phyloP scores from a whole-genome alignment of 1,140 invertebrate species.

The Macrobrachium rosenbergii region DNA sequence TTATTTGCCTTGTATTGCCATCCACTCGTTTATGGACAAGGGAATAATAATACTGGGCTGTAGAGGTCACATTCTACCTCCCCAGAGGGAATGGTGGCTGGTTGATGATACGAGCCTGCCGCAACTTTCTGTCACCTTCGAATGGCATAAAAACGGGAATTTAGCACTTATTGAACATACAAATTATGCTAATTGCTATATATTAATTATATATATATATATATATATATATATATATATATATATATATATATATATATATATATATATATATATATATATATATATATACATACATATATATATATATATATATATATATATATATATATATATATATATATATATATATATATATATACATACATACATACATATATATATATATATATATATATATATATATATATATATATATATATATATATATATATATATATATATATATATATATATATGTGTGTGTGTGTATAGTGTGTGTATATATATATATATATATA shows the following conservation, averaged over 20 bases:
- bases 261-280: conserved; percentile 22
- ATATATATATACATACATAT: conserved; percentile 21
- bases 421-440: not conserved
- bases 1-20: conserved; percentile 47
- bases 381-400: conserved; percentile 3
- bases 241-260: conserved; percentile 7
- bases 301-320: conserved; percentile 41
- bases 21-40: conserved; percentile 45
- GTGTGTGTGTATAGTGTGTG: no score
- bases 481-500: conserved; percentile 6
- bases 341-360: conserved; percentile 15
- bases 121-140: not conserved
- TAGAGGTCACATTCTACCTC: not conserved
- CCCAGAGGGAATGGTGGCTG: not conserved
- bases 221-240: conserved; percentile 27
- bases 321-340: conserved; percentile 33
- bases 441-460: not conserved
- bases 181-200: not conserved
- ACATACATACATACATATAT: conserved; percentile 3
- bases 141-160: conserved; percentile 36
- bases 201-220: conserved; percentile 26
- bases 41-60: conserved; percentile 17
- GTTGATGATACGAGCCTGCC: conserved; percentile 14
- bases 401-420: conserved; percentile 1
- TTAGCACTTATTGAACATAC: not conserved